Evolutionary conservation across 2,113 vertebrate genomes (phyloP).

Genomic region (Tupaia tana): DNA sequence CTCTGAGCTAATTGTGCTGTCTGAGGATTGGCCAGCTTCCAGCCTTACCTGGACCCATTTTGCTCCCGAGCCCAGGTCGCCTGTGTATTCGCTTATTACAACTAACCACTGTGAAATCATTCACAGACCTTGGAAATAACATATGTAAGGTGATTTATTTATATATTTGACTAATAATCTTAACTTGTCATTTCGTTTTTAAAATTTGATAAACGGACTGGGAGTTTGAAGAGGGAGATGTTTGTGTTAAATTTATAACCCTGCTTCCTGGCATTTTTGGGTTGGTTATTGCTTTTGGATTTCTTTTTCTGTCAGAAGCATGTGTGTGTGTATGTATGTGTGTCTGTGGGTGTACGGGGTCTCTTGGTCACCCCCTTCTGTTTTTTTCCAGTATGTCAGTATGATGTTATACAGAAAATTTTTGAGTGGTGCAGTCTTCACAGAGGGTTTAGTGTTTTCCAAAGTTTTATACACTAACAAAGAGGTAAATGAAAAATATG

Average conservation of each 20-base stretch:
- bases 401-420: constrained; percentile 46
- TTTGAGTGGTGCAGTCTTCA: neutral
- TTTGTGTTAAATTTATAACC: constrained; percentile 74
- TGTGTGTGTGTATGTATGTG: neutral
- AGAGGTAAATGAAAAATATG: constrained; percentile 47
- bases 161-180: constrained; percentile 75
- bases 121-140: constrained; percentile 66
- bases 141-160: constrained; percentile 61
- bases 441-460: neutral
- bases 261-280: constrained; percentile 66
- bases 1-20: constrained; percentile 10
- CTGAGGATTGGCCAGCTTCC: constrained; percentile 48
- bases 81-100: constrained; percentile 71
- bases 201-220: constrained; percentile 77
- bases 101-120: constrained; percentile 74
- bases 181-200: constrained; percentile 75
- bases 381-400: neutral
- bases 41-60: constrained; percentile 62
- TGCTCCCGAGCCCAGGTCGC: neutral
- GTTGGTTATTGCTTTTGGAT: constrained; percentile 71
- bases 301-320: neutral
- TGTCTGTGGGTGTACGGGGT: neutral
- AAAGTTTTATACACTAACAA: constrained; percentile 34
- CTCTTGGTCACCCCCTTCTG: neutral
- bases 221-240: constrained; percentile 70